phyloP scores from a whole-genome alignment of 2,113 vertebrate species.

The Ardeotis arabs region DNA sequence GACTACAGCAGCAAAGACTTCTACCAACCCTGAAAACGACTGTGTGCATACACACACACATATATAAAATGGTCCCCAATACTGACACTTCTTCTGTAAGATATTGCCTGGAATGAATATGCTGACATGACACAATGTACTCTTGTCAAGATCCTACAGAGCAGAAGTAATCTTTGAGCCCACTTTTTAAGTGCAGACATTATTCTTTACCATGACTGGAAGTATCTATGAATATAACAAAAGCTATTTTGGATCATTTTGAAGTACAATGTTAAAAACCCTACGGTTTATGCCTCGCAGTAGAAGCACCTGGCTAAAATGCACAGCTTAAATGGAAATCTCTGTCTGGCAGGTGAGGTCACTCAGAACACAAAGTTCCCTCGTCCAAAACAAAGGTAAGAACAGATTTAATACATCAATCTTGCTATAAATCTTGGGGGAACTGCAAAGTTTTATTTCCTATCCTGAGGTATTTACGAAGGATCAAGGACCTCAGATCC shows the following conservation, averaged over 20 bases:
- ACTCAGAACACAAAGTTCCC: too few species aligned
- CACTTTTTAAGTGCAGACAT: neutral
- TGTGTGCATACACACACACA: neutral
- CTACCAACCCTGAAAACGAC: neutral
- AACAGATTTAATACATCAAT: neutral
- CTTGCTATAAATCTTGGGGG: neutral
- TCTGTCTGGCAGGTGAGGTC: too few species aligned
- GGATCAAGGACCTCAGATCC: neutral
- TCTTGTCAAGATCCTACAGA: neutral
- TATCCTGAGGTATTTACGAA: neutral
- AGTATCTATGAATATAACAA: neutral
- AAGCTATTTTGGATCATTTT: neutral
- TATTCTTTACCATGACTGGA: neutral
- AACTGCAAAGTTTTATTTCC: neutral
- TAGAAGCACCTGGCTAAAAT: neutral
- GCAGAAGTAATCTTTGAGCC: neutral
- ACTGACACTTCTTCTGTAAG: neutral
- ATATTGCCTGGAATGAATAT: neutral
- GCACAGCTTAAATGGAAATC: neutral
- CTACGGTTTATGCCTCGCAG: neutral
- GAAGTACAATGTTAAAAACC: neutral
- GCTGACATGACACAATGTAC: accelerated
- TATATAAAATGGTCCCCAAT: neutral
- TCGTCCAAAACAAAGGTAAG: too few species aligned
- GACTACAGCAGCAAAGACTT: neutral